Base-by-base conservation (phyloP, 1,140 invertebrate genomes). In the Aphelenchoides fujianensis region DNA sequence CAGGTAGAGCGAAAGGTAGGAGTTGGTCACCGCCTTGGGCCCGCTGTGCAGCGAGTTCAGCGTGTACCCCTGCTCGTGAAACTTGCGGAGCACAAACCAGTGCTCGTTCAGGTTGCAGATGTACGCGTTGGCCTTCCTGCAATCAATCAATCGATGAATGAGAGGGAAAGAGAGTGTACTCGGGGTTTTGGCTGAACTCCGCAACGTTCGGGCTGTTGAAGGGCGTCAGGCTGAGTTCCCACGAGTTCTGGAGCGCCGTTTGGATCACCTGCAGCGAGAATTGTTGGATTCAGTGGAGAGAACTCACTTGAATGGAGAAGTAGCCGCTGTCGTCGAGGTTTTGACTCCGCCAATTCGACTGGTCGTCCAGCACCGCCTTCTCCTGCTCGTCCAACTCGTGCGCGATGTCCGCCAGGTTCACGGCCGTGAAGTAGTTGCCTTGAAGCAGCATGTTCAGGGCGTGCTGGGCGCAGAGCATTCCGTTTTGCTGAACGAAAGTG, bases 261-360 rank as follows among this genome's bases (percentile, higher is more conserved):
- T 34, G 27, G 34, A 74, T 70, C 5, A 70, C 69, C 68, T 69
- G 3, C 16, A 68, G 19, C 5, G 12, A 5, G 31, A 67, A 67
- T 69, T 3, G 5, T 67, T 5, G 7, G 3, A n/a, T n/a, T n/a
- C n/a, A n/a, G n/a, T n/a, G n/a, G n/a, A n/a, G n/a, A n/a, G n/a
- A 89, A 70, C 91, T 89, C 2, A 91, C 91, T 89, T 94, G 91
- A 52, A 94, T 89, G 34, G 91, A 92, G 85, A 94, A 94, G 85
- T 90, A 93, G 31, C 92, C 92, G 86, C 90, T 91, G 85, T 93
- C 91, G 83, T 93, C 91, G 87, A 91, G 91, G 85, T 93, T 93
- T 32, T 78, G 64, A 64, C 72, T 78, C 36, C 37, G 66, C 63
- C 72, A 74, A 12, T 79, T 5, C n/a, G 30, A n/a, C n/a, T 69